phyloP scores from a whole-genome alignment of 2,888 invertebrate genomes.

The Scaptomyza parva region DNA sequence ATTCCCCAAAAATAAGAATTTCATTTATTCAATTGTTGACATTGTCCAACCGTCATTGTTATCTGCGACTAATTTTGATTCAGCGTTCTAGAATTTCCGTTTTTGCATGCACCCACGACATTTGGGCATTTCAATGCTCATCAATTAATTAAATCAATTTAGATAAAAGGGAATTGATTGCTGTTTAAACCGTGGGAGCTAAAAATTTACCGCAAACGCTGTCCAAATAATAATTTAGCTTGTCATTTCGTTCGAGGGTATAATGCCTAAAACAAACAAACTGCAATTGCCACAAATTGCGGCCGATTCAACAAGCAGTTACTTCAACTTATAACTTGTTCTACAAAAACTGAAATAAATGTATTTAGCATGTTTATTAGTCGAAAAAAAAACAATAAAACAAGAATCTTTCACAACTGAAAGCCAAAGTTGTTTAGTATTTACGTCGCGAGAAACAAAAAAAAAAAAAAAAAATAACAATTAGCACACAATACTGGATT shows the following conservation, averaged over 20 bases:
- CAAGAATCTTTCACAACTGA: constrained; percentile 36
- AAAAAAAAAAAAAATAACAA: constrained; percentile 30
- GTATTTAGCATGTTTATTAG: constrained; percentile 27
- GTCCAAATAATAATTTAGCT: constrained; percentile 54
- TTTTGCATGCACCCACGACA: constrained; percentile 53
- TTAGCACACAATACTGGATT: constrained; percentile 44
- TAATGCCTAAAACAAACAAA: constrained; percentile 50
- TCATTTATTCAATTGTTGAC: constrained; percentile 29
- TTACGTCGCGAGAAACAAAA: constrained; percentile 27
- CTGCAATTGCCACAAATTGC: constrained; percentile 49
- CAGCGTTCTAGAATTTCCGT: constrained; percentile 63
- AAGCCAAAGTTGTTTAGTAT: constrained; percentile 23
- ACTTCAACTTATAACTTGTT: constrained; percentile 56
- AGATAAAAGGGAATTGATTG: constrained; percentile 61
- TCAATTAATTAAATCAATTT: constrained; percentile 71
- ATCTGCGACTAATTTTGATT: constrained; percentile 35
- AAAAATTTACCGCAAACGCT: constrained; percentile 40
- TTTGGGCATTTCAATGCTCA: constrained; percentile 38
- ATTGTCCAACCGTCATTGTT: constrained; percentile 42
- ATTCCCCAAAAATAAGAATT: constrained; percentile 13
- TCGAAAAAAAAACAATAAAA: constrained; percentile 19
- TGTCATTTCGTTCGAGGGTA: constrained; percentile 42
- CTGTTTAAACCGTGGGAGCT: constrained; percentile 62
- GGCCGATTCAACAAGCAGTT: constrained; percentile 37
- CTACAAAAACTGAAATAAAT: constrained; percentile 19